Conservation (phyloP, 1,140 invertebrate genomes). For the Euwallacea similis region DNA sequence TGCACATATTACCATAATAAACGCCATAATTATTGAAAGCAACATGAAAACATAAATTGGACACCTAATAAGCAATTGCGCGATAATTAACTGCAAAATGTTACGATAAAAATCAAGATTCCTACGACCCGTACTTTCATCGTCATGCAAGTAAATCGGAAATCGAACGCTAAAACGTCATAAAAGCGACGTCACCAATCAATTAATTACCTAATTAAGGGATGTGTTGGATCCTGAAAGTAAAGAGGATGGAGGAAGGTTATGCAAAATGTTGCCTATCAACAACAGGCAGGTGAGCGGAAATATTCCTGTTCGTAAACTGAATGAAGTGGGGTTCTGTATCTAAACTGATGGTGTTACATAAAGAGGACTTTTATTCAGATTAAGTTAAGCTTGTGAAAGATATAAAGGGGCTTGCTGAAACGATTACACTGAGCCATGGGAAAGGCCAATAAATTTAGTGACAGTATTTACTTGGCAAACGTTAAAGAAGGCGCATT, state of each 20-base stretch:
- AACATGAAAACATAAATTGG: conserved; percentile 9
- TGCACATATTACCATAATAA: conserved; percentile 3
- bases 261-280: conserved; percentile 17
- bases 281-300: conserved; percentile 24
- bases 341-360: neutral
- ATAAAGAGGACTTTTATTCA: neutral
- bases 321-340: neutral
- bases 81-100: conserved; percentile 10
- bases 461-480: neutral
- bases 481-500: neutral
- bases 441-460: neutral
- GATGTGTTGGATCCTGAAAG: too few species aligned
- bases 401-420: too few species aligned
- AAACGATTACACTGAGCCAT: too few species aligned
- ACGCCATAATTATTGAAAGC: conserved; percentile 1
- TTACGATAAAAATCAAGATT: neutral
- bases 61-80: conserved; percentile 11
- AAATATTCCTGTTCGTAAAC: conserved; percentile 16
- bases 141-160: neutral
- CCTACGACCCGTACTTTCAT: conserved; percentile 2
- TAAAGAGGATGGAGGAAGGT: neutral
- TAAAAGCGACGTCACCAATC: too few species aligned
- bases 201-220: too few species aligned
- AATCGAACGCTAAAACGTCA: neutral
- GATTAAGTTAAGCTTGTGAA: neutral